These are phyloP conservation scores for Spermophilus dauricus DNA, from an alignment of 2,113 vertebrate species.

Conservation along the genomic window DNA sequence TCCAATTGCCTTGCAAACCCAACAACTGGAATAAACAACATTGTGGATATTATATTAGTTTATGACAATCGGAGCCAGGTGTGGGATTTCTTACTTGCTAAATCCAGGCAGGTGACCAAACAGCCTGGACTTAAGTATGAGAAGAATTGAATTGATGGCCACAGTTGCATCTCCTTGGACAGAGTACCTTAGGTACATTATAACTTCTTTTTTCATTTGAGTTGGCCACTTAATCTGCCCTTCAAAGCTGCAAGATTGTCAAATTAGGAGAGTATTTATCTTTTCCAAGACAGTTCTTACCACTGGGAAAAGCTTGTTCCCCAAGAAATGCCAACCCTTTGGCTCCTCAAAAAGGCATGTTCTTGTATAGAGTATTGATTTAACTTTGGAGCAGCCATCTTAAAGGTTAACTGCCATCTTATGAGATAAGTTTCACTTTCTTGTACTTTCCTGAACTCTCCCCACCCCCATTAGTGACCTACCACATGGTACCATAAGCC, in stretches of 20 bases:
- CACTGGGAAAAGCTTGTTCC: conserved; percentile 68
- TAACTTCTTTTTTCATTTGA: conserved; percentile 22
- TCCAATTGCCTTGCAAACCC: not conserved
- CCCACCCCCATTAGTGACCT: too few relatives aligned
- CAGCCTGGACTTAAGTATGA: not conserved
- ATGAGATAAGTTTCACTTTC: too few relatives aligned
- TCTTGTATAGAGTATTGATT: not conserved
- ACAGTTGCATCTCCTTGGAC: not conserved
- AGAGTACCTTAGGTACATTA: not conserved
- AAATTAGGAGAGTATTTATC: conserved; percentile 52
- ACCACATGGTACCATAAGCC: too few relatives aligned
- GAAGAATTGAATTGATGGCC: not conserved
- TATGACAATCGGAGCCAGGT: not conserved
- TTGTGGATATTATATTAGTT: not conserved
- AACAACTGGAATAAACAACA: not conserved
- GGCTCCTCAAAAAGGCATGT: conserved; percentile 65
- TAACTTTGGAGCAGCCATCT: too few relatives aligned
- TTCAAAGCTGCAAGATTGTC: not conserved
- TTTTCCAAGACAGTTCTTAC: conserved; percentile 87
- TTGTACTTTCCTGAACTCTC: too few relatives aligned
- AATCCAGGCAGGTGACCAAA: conserved; percentile 6
- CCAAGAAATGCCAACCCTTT: conserved; percentile 65
- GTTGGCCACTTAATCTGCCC: conserved; percentile 39
- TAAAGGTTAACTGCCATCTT: too few relatives aligned
- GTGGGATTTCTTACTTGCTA: not conserved